These are phyloP conservation scores for Urosaurus nigricauda DNA, from an alignment of 2,797 vertebrate species.

Conservation along the genomic window DNA sequence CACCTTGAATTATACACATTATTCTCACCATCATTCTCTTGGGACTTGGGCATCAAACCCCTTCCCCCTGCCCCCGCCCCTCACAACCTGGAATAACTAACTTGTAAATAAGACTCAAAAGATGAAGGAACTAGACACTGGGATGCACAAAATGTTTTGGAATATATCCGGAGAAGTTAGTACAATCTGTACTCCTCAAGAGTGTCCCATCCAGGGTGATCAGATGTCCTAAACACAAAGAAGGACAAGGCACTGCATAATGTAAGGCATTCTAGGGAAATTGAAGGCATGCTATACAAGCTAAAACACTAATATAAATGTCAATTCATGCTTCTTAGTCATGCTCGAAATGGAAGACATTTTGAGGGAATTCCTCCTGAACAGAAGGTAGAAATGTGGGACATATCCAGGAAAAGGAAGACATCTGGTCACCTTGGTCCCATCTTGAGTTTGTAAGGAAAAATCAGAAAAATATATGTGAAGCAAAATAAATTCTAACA, in stretches of 20 bases:
- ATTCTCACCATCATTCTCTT: neutral
- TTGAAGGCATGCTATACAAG: too few species aligned
- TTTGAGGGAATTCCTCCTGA: too few species aligned
- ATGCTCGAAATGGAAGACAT: too few species aligned
- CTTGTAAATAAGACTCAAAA: constrained; percentile 8
- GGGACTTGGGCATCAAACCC: neutral
- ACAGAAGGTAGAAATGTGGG: too few species aligned
- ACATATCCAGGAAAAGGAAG: too few species aligned
- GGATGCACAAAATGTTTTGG: neutral
- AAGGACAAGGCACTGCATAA: too few species aligned
- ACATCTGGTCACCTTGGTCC: too few species aligned
- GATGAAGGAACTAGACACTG: neutral
- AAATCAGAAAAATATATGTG: neutral
- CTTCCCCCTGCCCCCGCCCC: too few species aligned
- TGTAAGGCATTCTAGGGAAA: too few species aligned
- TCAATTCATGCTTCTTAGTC: too few species aligned
- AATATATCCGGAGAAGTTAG: neutral
- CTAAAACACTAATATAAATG: too few species aligned
- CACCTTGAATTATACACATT: neutral
- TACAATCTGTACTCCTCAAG: neutral
- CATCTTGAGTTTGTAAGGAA: neutral
- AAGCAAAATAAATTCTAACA: neutral
- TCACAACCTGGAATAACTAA: neutral
- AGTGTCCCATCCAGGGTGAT: neutral
- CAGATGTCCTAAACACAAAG: too few species aligned